These are phyloP conservation scores for Psilopsiagon aurifrons DNA, from an alignment of 2,113 vertebrate genomes.

Conservation along the genomic window DNA sequence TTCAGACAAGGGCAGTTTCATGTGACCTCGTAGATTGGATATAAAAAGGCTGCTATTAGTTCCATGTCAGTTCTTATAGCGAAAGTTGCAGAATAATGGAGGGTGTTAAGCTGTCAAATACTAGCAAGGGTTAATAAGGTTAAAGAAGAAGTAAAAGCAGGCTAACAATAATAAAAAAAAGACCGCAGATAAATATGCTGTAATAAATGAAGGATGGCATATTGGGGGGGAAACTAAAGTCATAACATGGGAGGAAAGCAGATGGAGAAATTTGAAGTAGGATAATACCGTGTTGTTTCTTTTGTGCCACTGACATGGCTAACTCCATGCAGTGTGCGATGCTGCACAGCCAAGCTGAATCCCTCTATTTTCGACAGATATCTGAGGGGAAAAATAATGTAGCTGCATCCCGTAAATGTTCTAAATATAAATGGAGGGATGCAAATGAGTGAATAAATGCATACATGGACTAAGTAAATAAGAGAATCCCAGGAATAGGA, in stretches of 20 bases:
- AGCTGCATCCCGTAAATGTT: background rate
- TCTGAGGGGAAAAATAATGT: background rate
- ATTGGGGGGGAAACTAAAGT: conserved; percentile 59
- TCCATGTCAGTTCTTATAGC: conserved; percentile 79
- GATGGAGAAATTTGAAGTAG: conserved; percentile 5
- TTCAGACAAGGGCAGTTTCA: conserved; percentile 78
- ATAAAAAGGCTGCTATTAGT: conserved; percentile 84
- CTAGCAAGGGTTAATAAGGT: conserved; percentile 87
- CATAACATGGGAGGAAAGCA: conserved; percentile 47
- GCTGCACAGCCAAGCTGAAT: background rate
- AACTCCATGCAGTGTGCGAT: background rate
- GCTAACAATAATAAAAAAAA: conserved; percentile 72
- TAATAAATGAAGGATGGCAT: conserved; percentile 76
- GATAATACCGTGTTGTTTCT: background rate
- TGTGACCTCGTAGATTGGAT: conserved; percentile 78
- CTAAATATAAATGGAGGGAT: conserved; percentile 12
- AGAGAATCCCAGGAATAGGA: conserved; percentile 22
- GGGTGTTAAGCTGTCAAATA: conserved; percentile 84
- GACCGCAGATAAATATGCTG: conserved; percentile 66
- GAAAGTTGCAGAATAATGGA: conserved; percentile 79
- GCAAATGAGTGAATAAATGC: conserved; percentile 61
- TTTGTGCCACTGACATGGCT: background rate
- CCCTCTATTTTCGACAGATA: background rate
- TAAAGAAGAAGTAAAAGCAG: conserved; percentile 81
- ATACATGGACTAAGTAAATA: conserved; percentile 12